These are phyloP conservation scores for Cremastinae sp. DNA, from an alignment of 2,888 invertebrate genomes.

Conservation along the genomic window DNA sequence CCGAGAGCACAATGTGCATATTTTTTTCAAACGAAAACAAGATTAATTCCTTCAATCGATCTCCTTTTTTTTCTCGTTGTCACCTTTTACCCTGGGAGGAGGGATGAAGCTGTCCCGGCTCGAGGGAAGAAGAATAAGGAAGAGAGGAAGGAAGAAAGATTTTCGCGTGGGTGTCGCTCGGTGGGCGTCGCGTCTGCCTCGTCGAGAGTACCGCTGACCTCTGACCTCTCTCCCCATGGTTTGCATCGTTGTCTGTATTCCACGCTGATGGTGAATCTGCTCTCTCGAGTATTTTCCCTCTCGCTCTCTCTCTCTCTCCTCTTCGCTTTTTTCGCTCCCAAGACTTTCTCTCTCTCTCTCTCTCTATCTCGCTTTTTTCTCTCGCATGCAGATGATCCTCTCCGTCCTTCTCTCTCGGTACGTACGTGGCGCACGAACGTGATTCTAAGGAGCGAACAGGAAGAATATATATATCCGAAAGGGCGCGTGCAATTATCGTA, in stretches of 20 bases:
- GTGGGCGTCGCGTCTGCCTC: slow-evolving; percentile 79
- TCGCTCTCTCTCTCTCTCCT: slow-evolving; percentile 44
- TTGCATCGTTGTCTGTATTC: slow-evolving; percentile 44
- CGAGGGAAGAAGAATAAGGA: slow-evolving; percentile 52
- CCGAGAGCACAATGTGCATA: no score
- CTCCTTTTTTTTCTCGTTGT: slow-evolving; percentile 4
- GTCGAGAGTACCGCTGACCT: slow-evolving; percentile 77
- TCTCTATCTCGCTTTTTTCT: slow-evolving; percentile 40
- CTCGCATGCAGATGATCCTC: slow-evolving; percentile 64
- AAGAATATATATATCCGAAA: slow-evolving; percentile 50
- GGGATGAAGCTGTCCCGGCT: slow-evolving; percentile 13
- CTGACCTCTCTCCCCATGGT: slow-evolving; percentile 70
- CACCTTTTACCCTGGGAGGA: slow-evolving; percentile 5
- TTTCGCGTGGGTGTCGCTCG: slow-evolving; percentile 79
- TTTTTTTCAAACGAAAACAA: not conserved
- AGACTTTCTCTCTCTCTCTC: slow-evolving; percentile 31
- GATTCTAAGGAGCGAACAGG: slow-evolving; percentile 57
- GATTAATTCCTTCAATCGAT: not conserved
- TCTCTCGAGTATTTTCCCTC: slow-evolving; percentile 46
- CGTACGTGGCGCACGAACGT: slow-evolving; percentile 58
- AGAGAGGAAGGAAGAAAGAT: slow-evolving; percentile 60
- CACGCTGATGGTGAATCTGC: slow-evolving; percentile 43
- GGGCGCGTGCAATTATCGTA: slow-evolving; percentile 79
- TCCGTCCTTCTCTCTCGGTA: slow-evolving; percentile 63
- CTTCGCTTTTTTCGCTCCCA: slow-evolving; percentile 35